These are phyloP conservation scores for Heterohyrax brucei DNA, from an alignment of 2,797 vertebrate genomes.

Conservation along the genomic window DNA sequence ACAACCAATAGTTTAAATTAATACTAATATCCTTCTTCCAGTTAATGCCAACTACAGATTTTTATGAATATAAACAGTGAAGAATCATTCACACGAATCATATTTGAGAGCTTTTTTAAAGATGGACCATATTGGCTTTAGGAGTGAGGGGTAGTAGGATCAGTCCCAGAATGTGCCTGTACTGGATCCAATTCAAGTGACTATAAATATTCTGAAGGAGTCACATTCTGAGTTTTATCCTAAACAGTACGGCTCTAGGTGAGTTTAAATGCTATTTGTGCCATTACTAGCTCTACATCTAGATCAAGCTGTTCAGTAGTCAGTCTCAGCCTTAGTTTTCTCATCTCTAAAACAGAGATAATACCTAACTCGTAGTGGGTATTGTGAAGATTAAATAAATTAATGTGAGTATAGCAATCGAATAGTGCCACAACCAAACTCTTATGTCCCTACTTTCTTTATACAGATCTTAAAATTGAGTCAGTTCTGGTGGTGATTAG, in stretches of 20 bases:
- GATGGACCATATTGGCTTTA: not conserved
- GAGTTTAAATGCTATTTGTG: not conserved
- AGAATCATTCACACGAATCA: conserved; percentile 24
- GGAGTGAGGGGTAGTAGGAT: rapidly evolving
- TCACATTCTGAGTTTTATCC: not conserved
- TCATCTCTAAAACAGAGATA: not conserved
- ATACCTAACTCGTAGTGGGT: not conserved
- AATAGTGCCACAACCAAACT: not conserved
- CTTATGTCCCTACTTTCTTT: not conserved
- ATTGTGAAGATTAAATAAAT: not conserved
- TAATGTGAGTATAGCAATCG: not conserved
- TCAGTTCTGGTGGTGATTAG: not conserved
- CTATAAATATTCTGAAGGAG: not conserved
- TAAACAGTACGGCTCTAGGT: not conserved
- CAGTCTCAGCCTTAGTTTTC: not conserved
- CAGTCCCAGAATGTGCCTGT: not conserved
- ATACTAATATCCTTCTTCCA: conserved; percentile 50
- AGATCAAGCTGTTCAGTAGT: not conserved
- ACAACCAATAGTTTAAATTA: not conserved
- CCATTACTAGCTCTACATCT: not conserved
- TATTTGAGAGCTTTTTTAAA: conserved; percentile 3
- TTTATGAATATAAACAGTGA: conserved; percentile 11
- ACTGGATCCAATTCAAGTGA: not conserved
- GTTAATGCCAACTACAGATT: not conserved
- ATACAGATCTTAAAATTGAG: conserved; percentile 33